phyloP scores from a whole-genome alignment of 2,888 invertebrate genomes.

The Caenorhabditis uteleia region DNA sequence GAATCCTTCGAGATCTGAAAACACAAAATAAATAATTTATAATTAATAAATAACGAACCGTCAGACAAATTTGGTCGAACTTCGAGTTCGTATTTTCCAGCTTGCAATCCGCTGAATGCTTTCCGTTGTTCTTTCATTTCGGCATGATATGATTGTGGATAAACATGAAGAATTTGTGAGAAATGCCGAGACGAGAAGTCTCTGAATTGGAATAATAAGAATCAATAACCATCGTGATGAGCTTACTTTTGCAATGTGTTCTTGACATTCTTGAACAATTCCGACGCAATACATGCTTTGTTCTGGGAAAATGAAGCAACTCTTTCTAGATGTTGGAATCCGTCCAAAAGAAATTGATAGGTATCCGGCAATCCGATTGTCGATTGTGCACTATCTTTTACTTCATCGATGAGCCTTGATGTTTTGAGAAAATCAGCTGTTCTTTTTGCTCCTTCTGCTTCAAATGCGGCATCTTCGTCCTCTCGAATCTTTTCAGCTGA shows the following conservation, averaged over 20 bases:
- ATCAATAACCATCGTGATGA: no score
- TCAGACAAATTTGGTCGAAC: constrained; percentile 23
- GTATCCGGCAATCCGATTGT: constrained; percentile 12
- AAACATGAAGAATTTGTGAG: constrained; percentile 33
- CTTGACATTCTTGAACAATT: constrained; percentile 23
- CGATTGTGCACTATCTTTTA: constrained; percentile 14
- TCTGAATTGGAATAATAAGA: constrained; percentile 1
- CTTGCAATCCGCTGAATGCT: constrained; percentile 13
- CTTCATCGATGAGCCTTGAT: constrained; percentile 23
- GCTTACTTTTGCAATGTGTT: constrained; percentile 13
- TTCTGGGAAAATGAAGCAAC: no score
- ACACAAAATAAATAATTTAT: neutral
- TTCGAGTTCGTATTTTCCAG: constrained; percentile 25
- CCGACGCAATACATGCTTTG: constrained; percentile 12
- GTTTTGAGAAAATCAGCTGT: constrained; percentile 19
- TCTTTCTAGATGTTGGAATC: constrained; percentile 27
- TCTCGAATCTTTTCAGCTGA: constrained; percentile 25
- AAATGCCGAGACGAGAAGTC: constrained; percentile 21
- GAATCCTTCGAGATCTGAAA: constrained; percentile 28
- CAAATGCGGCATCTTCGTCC: constrained; percentile 20
- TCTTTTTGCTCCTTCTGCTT: constrained; percentile 20
- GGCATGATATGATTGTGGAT: constrained; percentile 26
- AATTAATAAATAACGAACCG: constrained; percentile 3
- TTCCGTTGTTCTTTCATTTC: constrained; percentile 23
- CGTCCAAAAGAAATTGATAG: constrained; percentile 17